A percentile compares a stretch with the other conserved stretches of the same genome.
Evolutionary conservation across 2,888 invertebrate species (phyloP).

Genomic region (Iselma pallidipennis): DNA sequence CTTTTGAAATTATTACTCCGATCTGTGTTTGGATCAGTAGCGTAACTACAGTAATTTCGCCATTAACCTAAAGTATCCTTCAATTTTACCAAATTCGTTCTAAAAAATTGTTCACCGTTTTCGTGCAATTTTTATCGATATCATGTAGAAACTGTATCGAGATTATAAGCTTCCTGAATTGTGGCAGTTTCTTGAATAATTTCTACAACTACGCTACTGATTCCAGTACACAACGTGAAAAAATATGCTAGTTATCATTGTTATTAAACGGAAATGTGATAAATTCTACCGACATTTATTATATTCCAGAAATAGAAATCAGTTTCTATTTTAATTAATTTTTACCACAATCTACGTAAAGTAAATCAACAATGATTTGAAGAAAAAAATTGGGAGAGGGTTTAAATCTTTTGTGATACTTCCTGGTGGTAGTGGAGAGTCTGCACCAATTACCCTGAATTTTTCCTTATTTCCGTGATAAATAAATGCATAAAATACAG

Average conservation of each 20-base stretch:
- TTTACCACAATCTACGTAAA: too few species aligned
- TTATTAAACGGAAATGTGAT: constrained; percentile 1
- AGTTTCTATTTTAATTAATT: neutral
- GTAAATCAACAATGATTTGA: too few species aligned
- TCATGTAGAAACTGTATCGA: constrained; percentile 6
- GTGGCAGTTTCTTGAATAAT: neutral
- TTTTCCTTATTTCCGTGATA: constrained; percentile 1
- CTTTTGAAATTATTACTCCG: constrained; percentile 6
- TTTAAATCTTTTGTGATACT: neutral
- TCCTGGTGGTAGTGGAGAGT: neutral
- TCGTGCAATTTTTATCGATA: constrained; percentile 12
- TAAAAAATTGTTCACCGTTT: too few species aligned
- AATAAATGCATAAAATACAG: neutral
- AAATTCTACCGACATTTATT: neutral
- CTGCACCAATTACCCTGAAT: too few species aligned
- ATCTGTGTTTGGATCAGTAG: neutral
- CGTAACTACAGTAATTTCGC: neutral
- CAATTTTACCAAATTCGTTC: too few species aligned
- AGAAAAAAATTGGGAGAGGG: neutral
- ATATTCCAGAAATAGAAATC: neutral
- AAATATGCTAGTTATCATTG: neutral
- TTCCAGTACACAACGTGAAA: neutral
- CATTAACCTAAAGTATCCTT: too few species aligned
- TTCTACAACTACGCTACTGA: neutral
- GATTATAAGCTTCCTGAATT: neutral